Evolutionary conservation across 2,888 invertebrate genomes (phyloP).

Genomic region (Rapana venosa): DNA sequence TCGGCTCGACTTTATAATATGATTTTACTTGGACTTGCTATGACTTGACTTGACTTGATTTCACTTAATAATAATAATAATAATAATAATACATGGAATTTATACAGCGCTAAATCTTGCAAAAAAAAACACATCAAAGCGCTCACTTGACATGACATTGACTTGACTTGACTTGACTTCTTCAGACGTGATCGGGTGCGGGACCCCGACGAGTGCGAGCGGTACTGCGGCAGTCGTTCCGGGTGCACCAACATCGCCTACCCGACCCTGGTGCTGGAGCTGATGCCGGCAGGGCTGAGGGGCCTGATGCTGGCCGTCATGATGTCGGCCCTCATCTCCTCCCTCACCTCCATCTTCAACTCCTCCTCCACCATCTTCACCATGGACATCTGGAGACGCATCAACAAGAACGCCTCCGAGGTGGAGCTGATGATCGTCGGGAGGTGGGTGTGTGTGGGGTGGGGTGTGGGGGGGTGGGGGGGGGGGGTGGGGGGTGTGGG

Average conservation of each 20-base stretch:
- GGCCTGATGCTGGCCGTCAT: conserved; percentile 81
- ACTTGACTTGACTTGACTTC: no score
- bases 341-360: conserved; percentile 80
- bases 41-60: no score
- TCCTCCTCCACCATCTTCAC: conserved; percentile 80
- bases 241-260: conserved; percentile 81
- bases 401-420: conserved; percentile 77
- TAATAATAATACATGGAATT: no score
- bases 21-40: no score
- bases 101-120: background rate
- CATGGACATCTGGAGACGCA: conserved; percentile 79
- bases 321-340: conserved; percentile 81
- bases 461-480: background rate
- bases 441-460: conserved; percentile 56
- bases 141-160: no score
- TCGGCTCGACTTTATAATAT: no score
- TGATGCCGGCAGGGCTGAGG: conserved; percentile 79
- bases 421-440: conserved; percentile 80
- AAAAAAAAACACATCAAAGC: background rate
- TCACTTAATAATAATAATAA: no score
- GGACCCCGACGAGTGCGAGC: conserved; percentile 77
- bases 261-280: conserved; percentile 78
- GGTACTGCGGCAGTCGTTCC: conserved; percentile 76
- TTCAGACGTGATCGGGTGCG: conserved; percentile 79
- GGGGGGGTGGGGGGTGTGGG: background rate